Evolutionary conservation across 2,888 invertebrate species (phyloP).

Genomic region (Limnephilus rhombicus): DNA sequence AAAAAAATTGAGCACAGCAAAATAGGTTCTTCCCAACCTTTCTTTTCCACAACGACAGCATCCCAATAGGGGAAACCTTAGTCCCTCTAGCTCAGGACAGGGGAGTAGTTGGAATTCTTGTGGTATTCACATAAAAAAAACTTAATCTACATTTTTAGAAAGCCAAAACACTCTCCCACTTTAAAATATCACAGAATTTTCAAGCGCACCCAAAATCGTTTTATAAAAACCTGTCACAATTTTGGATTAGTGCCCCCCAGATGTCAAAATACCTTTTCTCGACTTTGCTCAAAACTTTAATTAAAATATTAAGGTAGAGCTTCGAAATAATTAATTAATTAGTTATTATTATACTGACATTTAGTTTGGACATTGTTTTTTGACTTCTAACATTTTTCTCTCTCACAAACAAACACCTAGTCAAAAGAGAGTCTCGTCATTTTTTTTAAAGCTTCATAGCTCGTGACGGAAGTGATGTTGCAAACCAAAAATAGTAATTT

Average conservation of each 20-base stretch:
- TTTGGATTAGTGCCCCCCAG: background rate
- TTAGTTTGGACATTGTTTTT: background rate
- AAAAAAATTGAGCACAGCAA: background rate
- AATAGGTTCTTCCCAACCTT: no score
- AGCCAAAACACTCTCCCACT: background rate
- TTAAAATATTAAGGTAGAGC: background rate
- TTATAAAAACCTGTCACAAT: background rate
- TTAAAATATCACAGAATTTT: background rate
- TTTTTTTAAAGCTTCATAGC: no score
- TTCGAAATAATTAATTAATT: background rate
- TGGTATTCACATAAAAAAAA: background rate
- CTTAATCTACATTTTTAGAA: background rate
- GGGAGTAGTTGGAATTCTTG: no score
- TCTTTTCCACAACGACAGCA: no score
- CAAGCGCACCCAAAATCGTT: background rate
- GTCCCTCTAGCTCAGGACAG: no score
- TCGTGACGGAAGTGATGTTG: no score
- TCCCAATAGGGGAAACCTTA: no score
- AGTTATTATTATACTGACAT: background rate
- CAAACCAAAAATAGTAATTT: no score
- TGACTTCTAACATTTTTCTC: background rate
- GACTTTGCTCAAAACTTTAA: background rate
- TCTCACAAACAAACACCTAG: no score
- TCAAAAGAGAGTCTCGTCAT: no score
- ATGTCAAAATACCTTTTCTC: background rate